Evolutionary conservation across 2,113 vertebrate species (phyloP).

Genomic region (Ranitomeya imitator): DNA sequence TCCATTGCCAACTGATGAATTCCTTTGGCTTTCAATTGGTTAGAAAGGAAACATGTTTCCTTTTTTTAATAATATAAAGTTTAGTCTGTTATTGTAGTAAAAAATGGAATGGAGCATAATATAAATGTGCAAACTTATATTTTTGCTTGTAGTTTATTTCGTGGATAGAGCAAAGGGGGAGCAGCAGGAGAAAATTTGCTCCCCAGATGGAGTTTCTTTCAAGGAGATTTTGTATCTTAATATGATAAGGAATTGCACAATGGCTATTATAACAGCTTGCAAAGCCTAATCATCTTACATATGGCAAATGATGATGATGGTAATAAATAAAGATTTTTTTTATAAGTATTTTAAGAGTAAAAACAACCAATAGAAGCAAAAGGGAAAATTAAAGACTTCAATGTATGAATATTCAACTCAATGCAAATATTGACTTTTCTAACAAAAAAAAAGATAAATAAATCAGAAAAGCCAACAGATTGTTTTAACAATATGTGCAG

Average conservation of each 20-base stretch:
- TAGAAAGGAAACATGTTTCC: too few relatives aligned
- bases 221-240: not conserved
- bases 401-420: slow-evolving; percentile 41
- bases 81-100: not conserved
- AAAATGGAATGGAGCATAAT: not conserved
- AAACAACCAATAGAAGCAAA: not conserved
- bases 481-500: slow-evolving; percentile 10
- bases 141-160: not conserved
- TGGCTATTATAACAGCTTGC: not conserved
- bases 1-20: too few relatives aligned
- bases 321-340: not conserved
- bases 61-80: not conserved
- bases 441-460: slow-evolving; percentile 32
- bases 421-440: slow-evolving; percentile 55
- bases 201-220: not conserved
- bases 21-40: too few relatives aligned
- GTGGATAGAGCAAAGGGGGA: not conserved
- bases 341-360: not conserved
- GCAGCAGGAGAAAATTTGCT: not conserved
- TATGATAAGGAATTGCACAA: not conserved
- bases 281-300: not conserved
- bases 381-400: not conserved
- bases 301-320: not conserved
- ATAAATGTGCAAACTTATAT: not conserved
- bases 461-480: slow-evolving; percentile 37